Conservation (phyloP, 2,113 vertebrate genomes). For the Clarias gariepinus region DNA sequence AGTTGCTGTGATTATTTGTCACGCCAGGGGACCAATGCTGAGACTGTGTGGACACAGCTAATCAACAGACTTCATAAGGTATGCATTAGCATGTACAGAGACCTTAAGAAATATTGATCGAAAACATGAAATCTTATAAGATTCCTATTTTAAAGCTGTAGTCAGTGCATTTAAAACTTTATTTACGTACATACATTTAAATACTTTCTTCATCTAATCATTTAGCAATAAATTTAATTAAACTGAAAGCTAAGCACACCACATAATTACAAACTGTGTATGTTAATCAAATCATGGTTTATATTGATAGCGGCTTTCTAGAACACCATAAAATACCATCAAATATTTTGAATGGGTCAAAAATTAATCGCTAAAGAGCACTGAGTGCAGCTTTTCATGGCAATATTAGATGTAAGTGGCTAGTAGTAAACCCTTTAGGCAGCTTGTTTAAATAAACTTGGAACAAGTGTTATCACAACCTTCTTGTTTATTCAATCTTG, state of each 20-base stretch:
- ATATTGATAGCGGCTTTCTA: neutral
- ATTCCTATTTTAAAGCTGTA: neutral
- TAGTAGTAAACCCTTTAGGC: neutral
- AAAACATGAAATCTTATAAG: neutral
- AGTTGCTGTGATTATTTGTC: slow-evolving; percentile 76
- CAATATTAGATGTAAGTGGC: neutral
- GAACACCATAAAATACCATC: neutral
- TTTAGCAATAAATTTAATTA: neutral
- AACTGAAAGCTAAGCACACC: neutral
- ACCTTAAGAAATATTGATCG: neutral
- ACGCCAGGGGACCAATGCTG: slow-evolving; percentile 73
- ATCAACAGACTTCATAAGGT: slow-evolving; percentile 72
- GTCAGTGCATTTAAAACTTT: neutral
- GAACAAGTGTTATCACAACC: neutral
- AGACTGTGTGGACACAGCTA: slow-evolving; percentile 74
- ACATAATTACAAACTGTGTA: neutral
- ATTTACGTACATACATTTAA: no score
- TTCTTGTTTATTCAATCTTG: neutral
- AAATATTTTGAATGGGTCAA: neutral
- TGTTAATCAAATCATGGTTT: neutral
- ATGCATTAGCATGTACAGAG: slow-evolving; percentile 13
- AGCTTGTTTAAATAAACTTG: neutral
- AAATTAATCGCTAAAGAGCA: neutral
- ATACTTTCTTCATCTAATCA: neutral
- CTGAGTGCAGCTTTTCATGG: neutral